phyloP scores from a whole-genome alignment of 2,797 vertebrate species.

The Crenuchus spilurus region DNA sequence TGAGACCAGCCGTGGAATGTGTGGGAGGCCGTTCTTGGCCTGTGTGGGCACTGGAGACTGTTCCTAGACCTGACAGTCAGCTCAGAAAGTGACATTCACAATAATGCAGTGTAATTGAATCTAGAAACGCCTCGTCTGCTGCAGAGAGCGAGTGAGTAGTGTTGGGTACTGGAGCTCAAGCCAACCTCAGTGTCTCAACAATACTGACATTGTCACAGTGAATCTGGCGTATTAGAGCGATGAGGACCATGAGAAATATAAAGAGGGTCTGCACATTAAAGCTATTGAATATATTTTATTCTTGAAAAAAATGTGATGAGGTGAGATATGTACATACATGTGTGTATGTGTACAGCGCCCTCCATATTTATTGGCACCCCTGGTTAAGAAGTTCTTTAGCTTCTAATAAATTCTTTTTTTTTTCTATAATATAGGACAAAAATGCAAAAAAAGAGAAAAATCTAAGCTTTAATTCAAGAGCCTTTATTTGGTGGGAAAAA shows the following conservation, averaged over 20 bases:
- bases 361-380: no score
- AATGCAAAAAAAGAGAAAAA: no score
- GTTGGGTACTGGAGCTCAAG: slow-evolving; percentile 45
- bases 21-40: slow-evolving; percentile 61
- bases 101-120: slow-evolving; percentile 66
- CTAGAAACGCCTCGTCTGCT: slow-evolving; percentile 30
- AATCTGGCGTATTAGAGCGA: slow-evolving; percentile 2
- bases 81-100: slow-evolving; percentile 68
- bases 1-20: not conserved
- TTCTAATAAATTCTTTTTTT: no score
- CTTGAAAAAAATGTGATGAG: slow-evolving; percentile 10
- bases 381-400: no score
- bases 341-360: no score
- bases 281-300: slow-evolving; percentile 30
- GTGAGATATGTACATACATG: no score
- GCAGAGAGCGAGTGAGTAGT: slow-evolving; percentile 44
- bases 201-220: slow-evolving; percentile 27
- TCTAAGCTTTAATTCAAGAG: no score
- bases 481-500: no score
- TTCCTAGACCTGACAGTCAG: slow-evolving; percentile 67
- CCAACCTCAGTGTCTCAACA: slow-evolving; percentile 28
- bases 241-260: slow-evolving; percentile 54
- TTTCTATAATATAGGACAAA: no score
- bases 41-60: slow-evolving; percentile 63
- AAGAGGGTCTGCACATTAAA: slow-evolving; percentile 30